Base-by-base conservation (phyloP, 1,140 invertebrate genomes). In the Rhizoglyphus robini region DNA sequence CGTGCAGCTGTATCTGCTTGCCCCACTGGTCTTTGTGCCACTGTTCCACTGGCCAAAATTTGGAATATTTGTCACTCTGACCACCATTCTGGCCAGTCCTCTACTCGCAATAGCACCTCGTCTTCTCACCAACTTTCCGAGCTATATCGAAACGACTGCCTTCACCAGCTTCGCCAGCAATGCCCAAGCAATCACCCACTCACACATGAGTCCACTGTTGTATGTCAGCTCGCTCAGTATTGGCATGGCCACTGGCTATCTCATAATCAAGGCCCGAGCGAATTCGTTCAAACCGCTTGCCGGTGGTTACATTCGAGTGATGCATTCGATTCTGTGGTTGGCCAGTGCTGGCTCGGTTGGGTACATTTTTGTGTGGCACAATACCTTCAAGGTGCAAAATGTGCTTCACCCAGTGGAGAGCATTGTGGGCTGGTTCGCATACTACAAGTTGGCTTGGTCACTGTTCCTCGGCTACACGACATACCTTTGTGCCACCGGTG, bases 201-300 rank as follows among this genome's bases (percentile, higher is more conserved):
- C 13, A 13, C 58, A 60, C 25, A 60, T 32, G 30, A 60, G 25
- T 41, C 58, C 58, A 60, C 18, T 41, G 5, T 30, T 34, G 5
- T 60, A 60, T 23, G 5, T 60, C 5, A 34, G 5, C 5, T 34
- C 58, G 5, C 23, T 60, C 5, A 11, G 11, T 8, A 60, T 60
- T 47, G 58, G 58, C 34, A 34, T 60, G 30, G 11, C 32, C 5
- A 60, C 58, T 30, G 58, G 58, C 13, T 60, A 60, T 60, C 58
- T n/a, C n/a, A n/a, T 60, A 5, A 60, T 60, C 11, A 25, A 32
- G 30, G 5, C 11, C 8, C 8, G 32, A 30, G 15, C 58, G 8
- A 23, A 60, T 32, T n/a, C 23, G 51, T 23, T 13, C n/a, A 46
- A n/a, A 27, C 20, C n/a, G n/a, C n/a, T n/a, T n/a, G n/a, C 20